phyloP scores from a whole-genome alignment of 1,140 invertebrate genomes.

The Heliothis subflexa region DNA sequence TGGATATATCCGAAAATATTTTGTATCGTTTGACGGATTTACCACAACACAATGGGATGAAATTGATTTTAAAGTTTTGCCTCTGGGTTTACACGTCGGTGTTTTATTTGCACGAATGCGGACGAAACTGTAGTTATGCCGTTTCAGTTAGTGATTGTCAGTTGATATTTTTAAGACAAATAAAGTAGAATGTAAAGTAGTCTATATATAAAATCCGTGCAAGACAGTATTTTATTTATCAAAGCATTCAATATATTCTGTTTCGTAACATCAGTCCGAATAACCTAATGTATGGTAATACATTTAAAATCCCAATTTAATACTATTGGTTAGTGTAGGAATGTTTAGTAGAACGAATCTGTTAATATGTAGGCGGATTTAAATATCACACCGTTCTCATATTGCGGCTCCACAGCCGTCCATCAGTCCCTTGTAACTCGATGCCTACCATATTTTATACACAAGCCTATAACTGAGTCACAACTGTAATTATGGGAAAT shows the following conservation, averaged over 20 bases:
- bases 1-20: constrained; percentile 3
- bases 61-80: constrained; percentile 14
- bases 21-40: constrained; percentile 8
- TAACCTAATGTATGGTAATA: constrained; percentile 45
- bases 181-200: neutral
- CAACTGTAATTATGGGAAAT: constrained; percentile 7
- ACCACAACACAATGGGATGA: neutral
- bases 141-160: too few relatives aligned
- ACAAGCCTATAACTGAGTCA: neutral
- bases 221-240: constrained; percentile 36
- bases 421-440: constrained; percentile 17
- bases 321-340: constrained; percentile 33
- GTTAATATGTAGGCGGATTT: constrained; percentile 39
- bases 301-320: constrained; percentile 43
- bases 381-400: constrained; percentile 43
- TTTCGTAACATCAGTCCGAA: constrained; percentile 42
- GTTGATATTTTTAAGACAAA: neutral
- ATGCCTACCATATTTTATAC: constrained; percentile 21
- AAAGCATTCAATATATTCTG: constrained; percentile 30
- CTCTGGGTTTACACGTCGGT: neutral
- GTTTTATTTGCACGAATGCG: neutral
- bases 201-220: neutral
- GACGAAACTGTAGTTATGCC: neutral
- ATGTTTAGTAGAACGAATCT: constrained; percentile 37
- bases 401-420: constrained; percentile 32